Evolutionary conservation across 2,113 vertebrate genomes (phyloP), one percentile per base, ranked within the genome.

Genomic region (Plecturocebus donacophilus): DNA sequence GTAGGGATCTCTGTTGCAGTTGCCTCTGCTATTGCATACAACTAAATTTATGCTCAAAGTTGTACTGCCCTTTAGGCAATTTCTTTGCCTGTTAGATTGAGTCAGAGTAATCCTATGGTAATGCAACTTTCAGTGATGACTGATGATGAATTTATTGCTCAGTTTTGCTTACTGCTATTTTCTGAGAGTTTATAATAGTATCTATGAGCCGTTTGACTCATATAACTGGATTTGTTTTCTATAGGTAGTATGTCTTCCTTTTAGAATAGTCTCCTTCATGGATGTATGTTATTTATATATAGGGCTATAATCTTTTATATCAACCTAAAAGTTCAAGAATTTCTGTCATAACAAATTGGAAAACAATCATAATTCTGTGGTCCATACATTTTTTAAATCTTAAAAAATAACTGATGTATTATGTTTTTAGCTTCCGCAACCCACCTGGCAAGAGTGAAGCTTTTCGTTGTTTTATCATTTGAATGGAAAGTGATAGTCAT

Each of bases 121-220:
- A 96, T 94, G 90, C 42, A 94, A 85, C 21, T 75, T 85, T 92
- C 54, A 73, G 52, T 80, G 87, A 88, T 97, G 76, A 96, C n/a
- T 87, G 83, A 66, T 91, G 61, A 81, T 79, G 9, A 86, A 38
- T 86, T 96, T 94, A 90, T 87, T 90, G 85, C 49, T 95, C 71
- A 84, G 95, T 97, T 97, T 52, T 96, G 79, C 87, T 97, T 94
- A 87, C 79, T 95, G 87, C 54, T 97, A 84, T 77, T 97, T 90
- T 91, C 83, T 90, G 79, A 86, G 90, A 94, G 58, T 97, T 95
- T 91, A 38, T 81, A 89, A 82, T 80, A 94, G 91, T 68, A 49
- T 95, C 83, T 86, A 5, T 96, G 87, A 84, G 47, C 77, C 90
- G 87, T 3, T 66, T 91, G 71, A 90, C 54, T 97, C 68, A 96